Evolutionary conservation across 2,797 vertebrate genomes (phyloP).

Genomic region (Harpagifer antarcticus): DNA sequence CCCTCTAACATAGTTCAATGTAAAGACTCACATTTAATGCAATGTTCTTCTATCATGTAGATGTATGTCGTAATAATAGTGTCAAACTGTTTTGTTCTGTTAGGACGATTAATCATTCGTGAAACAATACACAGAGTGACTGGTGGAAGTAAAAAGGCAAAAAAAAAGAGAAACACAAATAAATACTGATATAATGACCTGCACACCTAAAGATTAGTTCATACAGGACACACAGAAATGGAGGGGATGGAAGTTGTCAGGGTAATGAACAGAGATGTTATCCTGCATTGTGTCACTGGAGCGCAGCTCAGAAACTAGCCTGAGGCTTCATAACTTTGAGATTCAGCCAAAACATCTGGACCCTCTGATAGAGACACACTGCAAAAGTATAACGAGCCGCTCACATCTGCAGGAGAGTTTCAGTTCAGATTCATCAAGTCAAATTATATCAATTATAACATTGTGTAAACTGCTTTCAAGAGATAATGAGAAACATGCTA

Average conservation of each 20-base stretch:
- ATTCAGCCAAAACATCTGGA: slow-evolving; percentile 57
- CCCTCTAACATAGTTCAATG: no score
- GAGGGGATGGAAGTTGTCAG: background rate
- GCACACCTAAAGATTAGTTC: slow-evolving; percentile 7
- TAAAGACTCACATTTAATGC: no score
- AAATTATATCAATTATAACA: background rate
- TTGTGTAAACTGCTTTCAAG: background rate
- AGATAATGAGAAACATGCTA: background rate
- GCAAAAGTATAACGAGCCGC: slow-evolving; percentile 14
- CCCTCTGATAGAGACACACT: slow-evolving; percentile 6
- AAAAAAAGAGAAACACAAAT: no score
- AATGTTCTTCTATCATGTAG: no score
- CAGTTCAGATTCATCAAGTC: slow-evolving; percentile 5
- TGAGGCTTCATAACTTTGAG: slow-evolving; percentile 29
- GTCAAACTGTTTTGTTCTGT: background rate
- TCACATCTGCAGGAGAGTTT: background rate
- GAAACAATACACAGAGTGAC: background rate
- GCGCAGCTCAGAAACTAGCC: slow-evolving; percentile 27
- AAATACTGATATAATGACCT: no score
- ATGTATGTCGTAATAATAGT: no score
- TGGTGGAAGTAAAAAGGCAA: background rate
- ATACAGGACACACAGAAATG: background rate
- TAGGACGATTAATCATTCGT: background rate
- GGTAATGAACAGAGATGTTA: slow-evolving; percentile 17
- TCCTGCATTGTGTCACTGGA: slow-evolving; percentile 21